Conservation (phyloP, 2,113 vertebrate genomes). For the Hucho hucho region DNA sequence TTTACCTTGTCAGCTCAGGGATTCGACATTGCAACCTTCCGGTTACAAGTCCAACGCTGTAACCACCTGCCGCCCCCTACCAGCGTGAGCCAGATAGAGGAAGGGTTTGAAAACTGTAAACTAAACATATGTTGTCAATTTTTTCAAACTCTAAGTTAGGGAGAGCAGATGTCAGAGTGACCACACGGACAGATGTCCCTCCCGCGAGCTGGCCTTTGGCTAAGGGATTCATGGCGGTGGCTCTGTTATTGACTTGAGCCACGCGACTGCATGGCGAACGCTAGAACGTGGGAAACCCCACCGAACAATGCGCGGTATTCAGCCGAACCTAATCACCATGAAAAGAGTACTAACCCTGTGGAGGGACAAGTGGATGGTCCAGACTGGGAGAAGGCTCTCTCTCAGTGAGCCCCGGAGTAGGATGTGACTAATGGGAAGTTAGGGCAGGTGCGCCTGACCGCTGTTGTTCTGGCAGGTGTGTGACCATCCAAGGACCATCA, state of each 20-base stretch:
- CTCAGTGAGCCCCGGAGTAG: slow-evolving; percentile 16
- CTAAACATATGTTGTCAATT: neutral
- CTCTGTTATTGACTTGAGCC: slow-evolving; percentile 74
- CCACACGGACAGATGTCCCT: slow-evolving; percentile 74
- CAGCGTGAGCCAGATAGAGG: neutral
- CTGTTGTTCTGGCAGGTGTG: neutral
- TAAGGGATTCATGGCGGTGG: slow-evolving; percentile 57
- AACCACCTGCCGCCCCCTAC: no score
- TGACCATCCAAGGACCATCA: neutral
- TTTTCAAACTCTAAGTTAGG: slow-evolving; percentile 41
- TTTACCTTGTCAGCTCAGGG: no score
- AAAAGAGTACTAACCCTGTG: slow-evolving; percentile 80
- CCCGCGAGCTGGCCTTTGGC: slow-evolving; percentile 50
- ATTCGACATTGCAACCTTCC: no score
- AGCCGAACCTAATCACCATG: slow-evolving; percentile 82
- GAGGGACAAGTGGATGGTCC: slow-evolving; percentile 59
- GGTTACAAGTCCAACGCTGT: no score
- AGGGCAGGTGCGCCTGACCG: neutral
- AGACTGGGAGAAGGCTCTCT: slow-evolving; percentile 16
- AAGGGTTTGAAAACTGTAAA: neutral
- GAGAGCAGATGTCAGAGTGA: slow-evolving; percentile 79
- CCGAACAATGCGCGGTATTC: slow-evolving; percentile 83
- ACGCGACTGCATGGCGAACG: slow-evolving; percentile 81
- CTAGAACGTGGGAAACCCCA: slow-evolving; percentile 86
- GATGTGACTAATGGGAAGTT: slow-evolving; percentile 2